These are phyloP conservation scores for Myripristis murdjan DNA, from an alignment of 2,797 vertebrate genomes.

Conservation along the genomic window DNA sequence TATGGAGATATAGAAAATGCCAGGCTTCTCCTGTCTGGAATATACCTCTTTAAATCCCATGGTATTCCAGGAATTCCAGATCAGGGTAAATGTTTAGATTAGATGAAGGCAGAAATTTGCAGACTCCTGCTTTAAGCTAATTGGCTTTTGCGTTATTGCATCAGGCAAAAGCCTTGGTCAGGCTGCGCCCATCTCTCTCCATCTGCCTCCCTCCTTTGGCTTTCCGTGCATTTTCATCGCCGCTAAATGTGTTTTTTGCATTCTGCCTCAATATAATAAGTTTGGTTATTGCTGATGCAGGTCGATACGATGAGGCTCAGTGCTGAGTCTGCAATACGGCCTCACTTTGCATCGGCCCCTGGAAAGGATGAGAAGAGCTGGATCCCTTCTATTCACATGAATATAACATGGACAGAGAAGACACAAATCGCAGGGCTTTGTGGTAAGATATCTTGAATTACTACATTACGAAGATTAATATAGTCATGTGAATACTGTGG, in stretches of 20 bases:
- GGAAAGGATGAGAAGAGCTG: conserved; percentile 39
- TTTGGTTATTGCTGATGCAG: conserved; percentile 47
- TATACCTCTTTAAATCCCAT: too few species aligned
- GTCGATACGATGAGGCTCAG: conserved; percentile 22
- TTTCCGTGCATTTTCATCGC: background rate
- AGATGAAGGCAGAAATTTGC: too few species aligned
- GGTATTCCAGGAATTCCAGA: too few species aligned
- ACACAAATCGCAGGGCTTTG: conserved; percentile 23
- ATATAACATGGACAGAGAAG: conserved; percentile 70
- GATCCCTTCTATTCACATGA: conserved; percentile 68
- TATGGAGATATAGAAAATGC: too few species aligned
- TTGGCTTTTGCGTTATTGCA: too few species aligned
- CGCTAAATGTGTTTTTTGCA: background rate
- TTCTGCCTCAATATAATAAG: conserved; percentile 8
- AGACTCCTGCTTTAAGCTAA: too few species aligned
- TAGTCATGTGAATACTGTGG: conserved; percentile 71
- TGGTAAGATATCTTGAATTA: conserved; percentile 72
- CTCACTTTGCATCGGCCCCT: conserved; percentile 24
- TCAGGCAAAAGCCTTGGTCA: too few species aligned
- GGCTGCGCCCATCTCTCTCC: background rate
- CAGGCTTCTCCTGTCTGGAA: too few species aligned
- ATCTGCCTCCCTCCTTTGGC: background rate
- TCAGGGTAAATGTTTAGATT: too few species aligned
- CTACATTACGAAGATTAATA: conserved; percentile 62
- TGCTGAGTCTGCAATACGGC: conserved; percentile 54